phyloP scores from a whole-genome alignment of 2,888 invertebrate species.

The Pocota personata region DNA sequence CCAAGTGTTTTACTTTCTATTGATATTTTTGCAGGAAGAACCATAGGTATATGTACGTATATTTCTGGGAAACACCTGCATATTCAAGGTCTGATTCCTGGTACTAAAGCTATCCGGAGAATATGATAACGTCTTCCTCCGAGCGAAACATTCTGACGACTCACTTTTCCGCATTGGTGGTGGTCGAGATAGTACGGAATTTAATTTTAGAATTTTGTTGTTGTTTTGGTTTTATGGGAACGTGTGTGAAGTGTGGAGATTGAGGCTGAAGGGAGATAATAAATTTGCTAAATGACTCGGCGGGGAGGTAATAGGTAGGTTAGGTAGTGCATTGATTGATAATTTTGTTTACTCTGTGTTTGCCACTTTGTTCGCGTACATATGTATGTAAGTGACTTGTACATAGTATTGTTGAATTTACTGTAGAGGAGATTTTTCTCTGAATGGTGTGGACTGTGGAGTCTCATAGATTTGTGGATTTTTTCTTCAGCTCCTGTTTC shows the following conservation, averaged over 20 bases:
- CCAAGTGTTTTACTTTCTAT: background rate
- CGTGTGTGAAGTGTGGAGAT: background rate
- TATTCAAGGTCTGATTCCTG: background rate
- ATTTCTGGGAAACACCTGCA: background rate
- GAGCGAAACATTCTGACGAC: background rate
- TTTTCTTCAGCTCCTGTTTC: too few species aligned
- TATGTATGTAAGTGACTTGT: too few species aligned
- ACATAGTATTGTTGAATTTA: too few species aligned
- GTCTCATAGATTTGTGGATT: too few species aligned
- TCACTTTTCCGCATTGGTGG: background rate
- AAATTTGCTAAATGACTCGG: background rate
- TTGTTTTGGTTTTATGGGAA: background rate
- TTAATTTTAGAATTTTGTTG: constrained; percentile 7
- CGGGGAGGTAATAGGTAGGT: background rate
- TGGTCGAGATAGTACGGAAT: constrained; percentile 4
- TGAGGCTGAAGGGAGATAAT: background rate
- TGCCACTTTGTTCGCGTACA: too few species aligned
- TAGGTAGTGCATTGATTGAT: background rate
- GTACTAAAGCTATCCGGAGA: background rate
- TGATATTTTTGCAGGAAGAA: background rate
- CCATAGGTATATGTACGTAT: too few species aligned
- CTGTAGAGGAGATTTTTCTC: too few species aligned
- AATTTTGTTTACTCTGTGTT: background rate
- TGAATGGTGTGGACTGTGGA: too few species aligned
- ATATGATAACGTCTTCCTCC: background rate